These are phyloP conservation scores for Callosobruchus maculatus DNA, from an alignment of 2,888 invertebrate genomes.

Conservation along the genomic window DNA sequence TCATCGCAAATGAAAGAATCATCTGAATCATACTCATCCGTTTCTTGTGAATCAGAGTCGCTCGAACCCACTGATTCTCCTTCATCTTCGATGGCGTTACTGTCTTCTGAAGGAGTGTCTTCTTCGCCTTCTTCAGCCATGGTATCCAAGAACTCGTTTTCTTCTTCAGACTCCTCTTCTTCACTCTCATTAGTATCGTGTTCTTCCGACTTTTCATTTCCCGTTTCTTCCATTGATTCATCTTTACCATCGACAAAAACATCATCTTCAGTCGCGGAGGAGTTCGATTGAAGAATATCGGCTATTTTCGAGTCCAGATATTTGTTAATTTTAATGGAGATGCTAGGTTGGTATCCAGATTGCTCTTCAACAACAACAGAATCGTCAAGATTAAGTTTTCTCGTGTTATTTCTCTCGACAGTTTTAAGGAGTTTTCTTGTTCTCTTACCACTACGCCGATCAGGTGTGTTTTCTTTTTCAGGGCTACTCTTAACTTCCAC, in stretches of 20 bases:
- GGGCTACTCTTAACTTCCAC: not conserved
- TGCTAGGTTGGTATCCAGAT: not conserved
- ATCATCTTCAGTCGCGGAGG: not conserved
- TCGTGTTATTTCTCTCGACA: not conserved
- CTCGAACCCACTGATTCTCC: constrained; percentile 43
- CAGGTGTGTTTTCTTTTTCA: not conserved
- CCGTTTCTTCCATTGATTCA: not conserved
- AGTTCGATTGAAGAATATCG: not conserved
- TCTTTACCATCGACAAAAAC: not conserved
- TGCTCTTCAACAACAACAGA: not conserved
- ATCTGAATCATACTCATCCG: constrained; percentile 31
- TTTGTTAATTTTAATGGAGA: not conserved
- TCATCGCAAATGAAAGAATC: constrained; percentile 41
- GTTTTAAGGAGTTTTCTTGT: not conserved
- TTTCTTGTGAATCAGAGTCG: constrained; percentile 28
- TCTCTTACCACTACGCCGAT: not conserved
- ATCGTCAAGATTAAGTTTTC: not conserved
- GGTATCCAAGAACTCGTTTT: constrained; percentile 31
- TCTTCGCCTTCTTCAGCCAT: constrained; percentile 45
- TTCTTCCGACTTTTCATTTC: not conserved
- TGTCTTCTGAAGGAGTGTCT: constrained; percentile 43
- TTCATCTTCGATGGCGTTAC: constrained; percentile 42
- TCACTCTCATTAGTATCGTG: constrained; percentile 11
- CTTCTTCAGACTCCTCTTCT: constrained; percentile 15
- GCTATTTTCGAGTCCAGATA: not conserved